Base-by-base conservation (phyloP, 2,113 vertebrate genomes). In the Toxostoma redivivum region DNA sequence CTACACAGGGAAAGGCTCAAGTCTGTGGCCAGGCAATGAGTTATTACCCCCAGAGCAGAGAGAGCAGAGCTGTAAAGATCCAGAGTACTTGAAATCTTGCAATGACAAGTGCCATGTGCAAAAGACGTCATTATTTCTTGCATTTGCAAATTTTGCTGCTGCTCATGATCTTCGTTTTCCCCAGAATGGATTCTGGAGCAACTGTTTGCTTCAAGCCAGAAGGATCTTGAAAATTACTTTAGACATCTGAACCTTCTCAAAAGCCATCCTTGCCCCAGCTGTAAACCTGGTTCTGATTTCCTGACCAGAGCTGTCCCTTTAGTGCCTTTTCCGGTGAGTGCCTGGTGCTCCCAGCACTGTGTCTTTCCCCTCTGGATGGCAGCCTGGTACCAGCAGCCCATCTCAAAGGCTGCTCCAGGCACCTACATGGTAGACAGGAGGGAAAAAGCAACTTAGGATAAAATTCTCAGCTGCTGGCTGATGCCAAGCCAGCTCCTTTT, bases 341-440 rank as follows among this genome's bases (percentile, higher is more conserved):
- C 42, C 60, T 71, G 72, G 76, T 60, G 33, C 61, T 88, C 85
- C 79, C 85, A 88, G 69, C 85, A 42, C 71, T 1, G 1, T 22
- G 4, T 18, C 82, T 93, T 90, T 97, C 90, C 93, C 95, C 95
- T 94, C 95, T 92, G 94, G 94, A 97, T 96, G 95, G 95, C 94
- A 96, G 95, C 92, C 95, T 96, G 95, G 85, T 90, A 93, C 90
- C 62, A 95, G 96, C 56, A 96, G 90, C 92, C 85, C 90, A 48
- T 81, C 71, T 70, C 82, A 37, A 88, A 93, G 60, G 38, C 79
- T 92, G 88, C 38, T 2, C 90, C 66, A 88, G 81, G 62, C 61
- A 86, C 67, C 54, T 58, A 40, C 64, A 15, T 45, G 95, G 65
- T 20, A 33, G 73, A 72, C 37, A 92, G 70, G 57, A 92, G 53